Base-by-base conservation (phyloP, 2,113 vertebrate genomes). In the Onychorhynchus coronatus region DNA sequence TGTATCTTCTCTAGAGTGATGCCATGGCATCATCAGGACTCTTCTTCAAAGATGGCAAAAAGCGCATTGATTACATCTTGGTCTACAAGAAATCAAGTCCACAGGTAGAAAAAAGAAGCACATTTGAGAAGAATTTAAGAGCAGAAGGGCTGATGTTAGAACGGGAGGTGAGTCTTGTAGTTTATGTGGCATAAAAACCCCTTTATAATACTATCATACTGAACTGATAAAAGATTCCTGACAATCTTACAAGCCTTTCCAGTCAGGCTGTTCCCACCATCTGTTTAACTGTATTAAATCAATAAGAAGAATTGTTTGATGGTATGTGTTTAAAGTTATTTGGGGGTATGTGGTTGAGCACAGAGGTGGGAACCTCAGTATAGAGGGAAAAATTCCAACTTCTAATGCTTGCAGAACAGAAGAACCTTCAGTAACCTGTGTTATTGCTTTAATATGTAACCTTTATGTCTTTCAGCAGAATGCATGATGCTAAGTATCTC, bases 91-190 rank as follows among this genome's bases (percentile, higher is more conserved):
- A 99, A 92, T 99, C 99, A 76, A 99, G 98, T 89, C 98, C 97
- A 50, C 99, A 99, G 93, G 98, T 99, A 93, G 99, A 99, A 83
- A 99, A 99, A 98, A 98, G 99, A 92, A 99, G 98, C 94, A 99
- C 99, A 2, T 99, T 99, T 97, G 99, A 99, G 98, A 99, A 99
- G 97, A 99, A 99, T 95, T 97, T 99, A 53, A 98, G 99, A 81
- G 99, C 99, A 35, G 99, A 99, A 94, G 99, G 99, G 44, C 97
- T 99, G 61, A 99, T 99, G 99, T 96, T 99, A 96, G 99, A 99
- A 97, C 99, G 99, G 89, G 99, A 99, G 99, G 99, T 99, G 89
- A 81, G 98, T 95, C 24, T 56, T 94, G 31, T 20, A 19, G 30
- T 9, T 65, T 76, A n/a, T 21, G 33, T 49, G 9, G 7, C 58